phyloP scores from a whole-genome alignment of 2,888 invertebrate species.

The Limnephilus rhombicus region DNA sequence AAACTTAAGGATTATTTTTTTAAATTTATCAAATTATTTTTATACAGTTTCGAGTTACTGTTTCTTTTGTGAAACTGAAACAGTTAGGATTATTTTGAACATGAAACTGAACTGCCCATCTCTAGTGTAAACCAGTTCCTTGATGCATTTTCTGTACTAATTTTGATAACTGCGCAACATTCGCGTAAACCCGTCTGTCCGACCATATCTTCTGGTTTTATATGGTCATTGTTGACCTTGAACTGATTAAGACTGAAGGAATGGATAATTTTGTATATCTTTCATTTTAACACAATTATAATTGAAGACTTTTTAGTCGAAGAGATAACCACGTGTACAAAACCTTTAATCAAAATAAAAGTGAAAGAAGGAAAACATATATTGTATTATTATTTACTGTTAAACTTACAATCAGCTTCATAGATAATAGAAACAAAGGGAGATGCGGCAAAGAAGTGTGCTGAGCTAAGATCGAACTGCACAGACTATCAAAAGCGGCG shows the following conservation, averaged over 20 bases:
- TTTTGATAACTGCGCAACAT: conserved; percentile 5
- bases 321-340: background rate
- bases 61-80: no score
- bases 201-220: background rate
- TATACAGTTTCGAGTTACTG: no score
- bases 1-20: no score
- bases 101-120: no score
- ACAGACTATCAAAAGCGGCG: no score
- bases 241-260: background rate
- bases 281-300: background rate
- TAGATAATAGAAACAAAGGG: background rate
- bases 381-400: background rate
- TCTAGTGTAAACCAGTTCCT: no score
- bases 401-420: background rate
- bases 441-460: no score
- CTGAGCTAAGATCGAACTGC: no score
- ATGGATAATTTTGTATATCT: background rate
- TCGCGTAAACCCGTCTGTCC: background rate
- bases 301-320: background rate
- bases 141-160: background rate
- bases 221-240: background rate
- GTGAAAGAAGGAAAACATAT: background rate
- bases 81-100: no score
- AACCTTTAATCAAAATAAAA: background rate
- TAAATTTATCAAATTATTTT: no score